These are phyloP conservation scores for Formica selysi DNA, from an alignment of 1,140 invertebrate genomes.

Conservation along the genomic window DNA sequence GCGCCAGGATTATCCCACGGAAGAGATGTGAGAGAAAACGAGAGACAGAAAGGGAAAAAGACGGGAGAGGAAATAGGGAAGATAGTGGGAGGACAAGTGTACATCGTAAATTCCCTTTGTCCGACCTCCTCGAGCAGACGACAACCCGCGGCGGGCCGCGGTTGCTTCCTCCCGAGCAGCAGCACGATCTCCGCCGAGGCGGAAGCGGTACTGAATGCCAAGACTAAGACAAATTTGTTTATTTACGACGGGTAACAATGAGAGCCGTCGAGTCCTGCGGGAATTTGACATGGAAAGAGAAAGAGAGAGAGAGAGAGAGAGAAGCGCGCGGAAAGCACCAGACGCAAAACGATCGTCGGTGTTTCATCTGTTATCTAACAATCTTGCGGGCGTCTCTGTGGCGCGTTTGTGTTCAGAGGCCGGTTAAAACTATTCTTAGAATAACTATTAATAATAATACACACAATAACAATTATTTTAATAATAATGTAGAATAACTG, in stretches of 20 bases:
- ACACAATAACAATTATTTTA: too few relatives aligned
- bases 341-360: not conserved
- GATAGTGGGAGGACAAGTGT: constrained; percentile 55
- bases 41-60: constrained; percentile 10
- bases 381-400: constrained; percentile 1
- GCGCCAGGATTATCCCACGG: constrained; percentile 21
- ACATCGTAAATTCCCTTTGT: constrained; percentile 77
- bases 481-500: too few relatives aligned
- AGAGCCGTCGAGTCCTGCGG: constrained; percentile 35
- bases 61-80: constrained; percentile 35
- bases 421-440: not conserved
- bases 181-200: constrained; percentile 35
- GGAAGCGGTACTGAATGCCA: constrained; percentile 54
- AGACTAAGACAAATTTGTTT: constrained; percentile 65
- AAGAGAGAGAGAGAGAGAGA: constrained; percentile 3
- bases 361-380: constrained; percentile 3
- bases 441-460: too few relatives aligned
- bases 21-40: not conserved
- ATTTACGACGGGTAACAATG: constrained; percentile 59
- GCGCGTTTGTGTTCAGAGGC: not conserved
- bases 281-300: constrained; percentile 33
- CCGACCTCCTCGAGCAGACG: constrained; percentile 36
- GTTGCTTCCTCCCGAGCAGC: constrained; percentile 37
- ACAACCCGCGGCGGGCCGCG: constrained; percentile 51
- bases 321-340: not conserved